phyloP scores from a whole-genome alignment of 2,797 vertebrate species.

The Gambusia yucatana region DNA sequence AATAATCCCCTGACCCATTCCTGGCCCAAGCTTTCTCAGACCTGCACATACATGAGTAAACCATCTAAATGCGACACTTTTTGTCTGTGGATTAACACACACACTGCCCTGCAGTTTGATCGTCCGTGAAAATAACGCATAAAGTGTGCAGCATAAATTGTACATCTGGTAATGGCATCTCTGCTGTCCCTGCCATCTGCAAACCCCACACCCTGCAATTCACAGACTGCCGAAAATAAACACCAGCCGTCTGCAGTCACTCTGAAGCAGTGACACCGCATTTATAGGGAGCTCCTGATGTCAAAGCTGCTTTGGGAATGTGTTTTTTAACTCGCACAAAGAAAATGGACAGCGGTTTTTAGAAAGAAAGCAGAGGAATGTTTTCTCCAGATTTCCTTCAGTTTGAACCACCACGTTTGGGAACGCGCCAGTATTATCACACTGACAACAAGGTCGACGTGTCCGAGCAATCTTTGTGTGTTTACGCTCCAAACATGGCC shows the following conservation, averaged over 20 bases:
- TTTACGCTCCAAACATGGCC: background rate
- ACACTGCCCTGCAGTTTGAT: constrained; percentile 20
- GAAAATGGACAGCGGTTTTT: background rate
- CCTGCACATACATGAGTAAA: constrained; percentile 34
- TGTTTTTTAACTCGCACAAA: background rate
- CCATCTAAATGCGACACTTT: constrained; percentile 32
- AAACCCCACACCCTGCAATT: constrained; percentile 40
- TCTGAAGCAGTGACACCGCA: constrained; percentile 51
- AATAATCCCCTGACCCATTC: constrained; percentile 27
- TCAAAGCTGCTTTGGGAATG: constrained; percentile 17
- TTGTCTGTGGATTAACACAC: constrained; percentile 19
- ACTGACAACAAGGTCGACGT: constrained; percentile 7
- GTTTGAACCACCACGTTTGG: background rate
- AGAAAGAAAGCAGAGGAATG: background rate
- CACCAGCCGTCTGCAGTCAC: constrained; percentile 36
- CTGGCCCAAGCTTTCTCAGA: constrained; percentile 25
- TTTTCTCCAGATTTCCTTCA: background rate
- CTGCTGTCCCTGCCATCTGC: constrained; percentile 59
- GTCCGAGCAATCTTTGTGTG: constrained; percentile 1
- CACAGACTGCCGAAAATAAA: constrained; percentile 66
- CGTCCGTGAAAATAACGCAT: constrained; percentile 30
- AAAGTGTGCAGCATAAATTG: constrained; percentile 50
- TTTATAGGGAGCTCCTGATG: constrained; percentile 38
- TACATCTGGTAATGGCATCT: constrained; percentile 50
- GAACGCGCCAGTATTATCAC: background rate